Evolutionary conservation across 2,797 vertebrate genomes (phyloP).

Genomic region (Mionectes olivaceus): DNA sequence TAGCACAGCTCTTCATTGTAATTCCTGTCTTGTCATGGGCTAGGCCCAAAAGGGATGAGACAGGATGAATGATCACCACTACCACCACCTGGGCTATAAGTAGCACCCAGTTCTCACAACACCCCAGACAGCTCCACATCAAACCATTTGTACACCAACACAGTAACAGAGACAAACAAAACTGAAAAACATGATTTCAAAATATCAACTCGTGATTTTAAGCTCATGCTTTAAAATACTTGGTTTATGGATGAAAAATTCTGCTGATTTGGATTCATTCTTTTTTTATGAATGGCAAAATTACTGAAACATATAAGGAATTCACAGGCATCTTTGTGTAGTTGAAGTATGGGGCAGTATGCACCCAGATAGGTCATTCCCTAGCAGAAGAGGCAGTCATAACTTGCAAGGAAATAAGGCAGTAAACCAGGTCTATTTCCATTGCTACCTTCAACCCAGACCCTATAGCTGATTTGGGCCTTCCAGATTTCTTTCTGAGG

Average conservation of each 20-base stretch:
- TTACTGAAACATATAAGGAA: neutral
- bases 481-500: neutral
- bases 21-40: accelerated
- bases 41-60: neutral
- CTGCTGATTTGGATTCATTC: accelerated
- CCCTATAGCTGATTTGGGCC: neutral
- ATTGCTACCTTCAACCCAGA: neutral
- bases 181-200: neutral
- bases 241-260: neutral
- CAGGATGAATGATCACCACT: neutral
- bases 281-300: neutral
- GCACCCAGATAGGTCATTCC: neutral
- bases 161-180: neutral
- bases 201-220: neutral
- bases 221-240: neutral
- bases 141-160: neutral
- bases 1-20: neutral
- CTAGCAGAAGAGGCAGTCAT: neutral
- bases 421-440: neutral
- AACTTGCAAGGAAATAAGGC: neutral
- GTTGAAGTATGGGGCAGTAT: neutral
- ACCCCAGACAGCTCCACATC: neutral
- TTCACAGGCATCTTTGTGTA: neutral
- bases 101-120: neutral
- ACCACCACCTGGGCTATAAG: neutral